Conservation (phyloP, 2,113 vertebrate species). For the Ramphastos sulfuratus region DNA sequence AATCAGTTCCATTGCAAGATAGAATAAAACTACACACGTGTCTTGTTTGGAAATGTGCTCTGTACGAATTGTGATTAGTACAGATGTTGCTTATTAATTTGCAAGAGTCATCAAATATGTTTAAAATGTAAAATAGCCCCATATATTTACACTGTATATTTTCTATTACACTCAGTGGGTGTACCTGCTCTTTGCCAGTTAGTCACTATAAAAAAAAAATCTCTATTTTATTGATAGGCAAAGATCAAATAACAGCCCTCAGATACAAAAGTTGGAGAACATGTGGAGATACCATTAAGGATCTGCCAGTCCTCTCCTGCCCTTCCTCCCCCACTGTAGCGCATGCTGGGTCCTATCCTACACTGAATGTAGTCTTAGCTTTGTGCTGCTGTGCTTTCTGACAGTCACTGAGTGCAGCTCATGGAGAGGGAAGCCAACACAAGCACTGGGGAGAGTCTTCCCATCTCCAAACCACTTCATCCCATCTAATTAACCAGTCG, state of each 20-base stretch:
- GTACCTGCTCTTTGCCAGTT: neutral
- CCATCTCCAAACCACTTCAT: neutral
- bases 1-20: neutral
- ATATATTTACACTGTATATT: neutral
- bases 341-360: neutral
- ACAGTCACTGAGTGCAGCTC: fast-evolving
- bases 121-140: neutral
- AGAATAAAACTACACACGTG: neutral
- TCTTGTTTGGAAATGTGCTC: conserved; percentile 12
- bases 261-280: neutral
- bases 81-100: conserved; percentile 16
- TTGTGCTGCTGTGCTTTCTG: fast-evolving
- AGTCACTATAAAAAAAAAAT: no score
- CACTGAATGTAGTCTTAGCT: neutral
- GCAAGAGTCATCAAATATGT: neutral
- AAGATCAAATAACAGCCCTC: neutral
- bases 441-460: neutral
- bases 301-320: neutral
- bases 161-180: neutral
- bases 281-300: neutral
- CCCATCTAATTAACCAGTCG: neutral
- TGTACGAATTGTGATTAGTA: neutral
- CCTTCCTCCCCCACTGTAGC: neutral
- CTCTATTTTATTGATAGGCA: neutral
- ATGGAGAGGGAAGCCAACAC: fast-evolving